phyloP scores from a whole-genome alignment of 2,888 invertebrate genomes.

The Eilema griseolum region DNA sequence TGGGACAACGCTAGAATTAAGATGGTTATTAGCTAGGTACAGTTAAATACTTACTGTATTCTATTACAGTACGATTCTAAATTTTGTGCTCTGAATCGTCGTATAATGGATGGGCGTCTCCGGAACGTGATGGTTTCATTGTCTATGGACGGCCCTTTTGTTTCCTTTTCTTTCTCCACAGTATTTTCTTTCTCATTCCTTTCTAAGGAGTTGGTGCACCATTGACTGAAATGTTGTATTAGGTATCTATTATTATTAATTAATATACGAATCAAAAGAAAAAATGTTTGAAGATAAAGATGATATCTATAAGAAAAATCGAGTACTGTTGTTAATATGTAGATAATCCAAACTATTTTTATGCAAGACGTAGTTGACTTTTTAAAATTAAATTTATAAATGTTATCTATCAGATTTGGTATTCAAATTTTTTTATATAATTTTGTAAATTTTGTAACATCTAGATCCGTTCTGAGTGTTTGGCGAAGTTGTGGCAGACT shows the following conservation, averaged over 20 bases:
- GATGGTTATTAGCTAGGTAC: not conserved
- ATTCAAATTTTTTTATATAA: no score
- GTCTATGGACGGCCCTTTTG: constrained; percentile 36
- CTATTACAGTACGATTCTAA: constrained; percentile 57
- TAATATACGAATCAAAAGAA: no score
- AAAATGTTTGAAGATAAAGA: no score
- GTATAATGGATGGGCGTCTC: constrained; percentile 46
- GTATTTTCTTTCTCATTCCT: constrained; percentile 18
- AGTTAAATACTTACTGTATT: constrained; percentile 51
- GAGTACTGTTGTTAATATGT: no score
- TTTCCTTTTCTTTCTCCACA: constrained; percentile 20
- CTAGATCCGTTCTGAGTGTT: no score
- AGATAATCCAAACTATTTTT: no score
- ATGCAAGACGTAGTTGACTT: no score
- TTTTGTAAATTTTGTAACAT: no score
- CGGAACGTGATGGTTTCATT: constrained; percentile 61
- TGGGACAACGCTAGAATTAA: not conserved
- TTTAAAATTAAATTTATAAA: no score
- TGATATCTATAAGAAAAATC: no score
- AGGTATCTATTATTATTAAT: not conserved
- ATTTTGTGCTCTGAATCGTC: constrained; percentile 55
- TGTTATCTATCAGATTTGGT: no score
- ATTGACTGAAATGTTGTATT: constrained; percentile 52
- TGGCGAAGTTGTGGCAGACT: no score
- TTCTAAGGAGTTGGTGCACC: constrained; percentile 51